Evolutionary conservation across 2,888 invertebrate species (phyloP), one percentile per base, ranked within the genome.

Genomic region (Callimorpha dominula): DNA sequence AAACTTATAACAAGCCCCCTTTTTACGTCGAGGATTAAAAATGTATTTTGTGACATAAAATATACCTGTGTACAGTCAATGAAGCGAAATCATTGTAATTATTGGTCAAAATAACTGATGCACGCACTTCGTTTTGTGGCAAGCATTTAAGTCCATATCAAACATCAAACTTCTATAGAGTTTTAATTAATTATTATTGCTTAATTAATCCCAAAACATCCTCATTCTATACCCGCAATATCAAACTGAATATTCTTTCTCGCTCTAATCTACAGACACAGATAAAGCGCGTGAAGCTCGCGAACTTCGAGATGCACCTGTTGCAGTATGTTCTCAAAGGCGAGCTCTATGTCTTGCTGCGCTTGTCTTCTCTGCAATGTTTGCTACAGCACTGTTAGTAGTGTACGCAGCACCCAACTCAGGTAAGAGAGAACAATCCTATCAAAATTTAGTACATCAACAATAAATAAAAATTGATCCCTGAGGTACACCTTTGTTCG

Each of bases 351-450:
- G 97, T 88, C 97, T 99, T 77, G 97, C 98, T 67, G 97, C 97
- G 68, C 94, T 98, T 75, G 97, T 98, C 57, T 97, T 98, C 89
- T 97, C 97, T 8, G 97, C 98, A 52, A 97, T 98, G 86, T 97
- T 98, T 90, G 96, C 97, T 83, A 97, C 98, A 72, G 98, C 99
- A 63, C 96, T 99, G 79, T 97, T 99, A 80, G 98, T 99, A 78
- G 99, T 99, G 73, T 98, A 99, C 90, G 99, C 98, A 71, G 97
- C 98, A 81, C 98, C 98, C 73, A 97, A 98, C 92, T 97, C 97
- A 89, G 98, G 98, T 98, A 93, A 95, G 94, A 92, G 20, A 63
- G 31, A 60, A 31, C 7, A 20, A 14, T 14, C 31, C 31, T 60
- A 14, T 60, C 4, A 20, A 11, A 11, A 9, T n/a, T n/a, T 17